These are phyloP conservation scores for Erithacus rubecula DNA, from an alignment of 2,797 vertebrate genomes.

Conservation along the genomic window DNA sequence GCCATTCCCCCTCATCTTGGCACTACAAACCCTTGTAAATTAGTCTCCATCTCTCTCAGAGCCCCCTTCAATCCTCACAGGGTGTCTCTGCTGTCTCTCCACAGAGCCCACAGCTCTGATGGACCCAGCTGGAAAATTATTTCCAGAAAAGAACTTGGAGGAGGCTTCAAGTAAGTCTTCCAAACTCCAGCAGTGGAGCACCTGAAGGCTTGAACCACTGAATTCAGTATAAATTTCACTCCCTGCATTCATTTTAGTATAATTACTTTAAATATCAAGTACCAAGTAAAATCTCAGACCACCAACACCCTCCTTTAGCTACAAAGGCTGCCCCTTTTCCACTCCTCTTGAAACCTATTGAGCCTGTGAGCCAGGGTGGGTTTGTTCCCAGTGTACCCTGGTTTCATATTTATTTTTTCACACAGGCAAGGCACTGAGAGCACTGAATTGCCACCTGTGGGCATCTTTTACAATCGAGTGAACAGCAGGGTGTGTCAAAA, in stretches of 20 bases:
- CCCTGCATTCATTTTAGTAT: neutral
- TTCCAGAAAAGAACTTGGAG: neutral
- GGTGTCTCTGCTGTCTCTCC: neutral
- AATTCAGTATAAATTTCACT: neutral
- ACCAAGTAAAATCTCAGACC: neutral
- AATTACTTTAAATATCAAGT: neutral
- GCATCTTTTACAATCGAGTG: neutral
- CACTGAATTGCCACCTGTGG: neutral
- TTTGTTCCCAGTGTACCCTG: neutral
- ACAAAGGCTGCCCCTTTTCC: neutral
- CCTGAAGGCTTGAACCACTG: neutral
- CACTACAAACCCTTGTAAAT: neutral
- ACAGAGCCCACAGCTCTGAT: neutral
- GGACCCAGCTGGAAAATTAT: neutral
- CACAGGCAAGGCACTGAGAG: neutral
- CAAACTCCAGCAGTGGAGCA: neutral
- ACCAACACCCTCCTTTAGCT: neutral
- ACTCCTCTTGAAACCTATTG: neutral
- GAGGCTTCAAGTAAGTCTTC: neutral
- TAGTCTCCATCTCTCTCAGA: neutral
- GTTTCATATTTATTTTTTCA: neutral
- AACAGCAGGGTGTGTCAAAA: constrained; percentile 7
- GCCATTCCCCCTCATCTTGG: neutral
- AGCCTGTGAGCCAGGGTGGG: neutral
- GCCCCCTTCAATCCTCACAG: neutral